Evolutionary conservation across 1,140 invertebrate species (phyloP).

Genomic region (Drosophila chauvacae): DNA sequence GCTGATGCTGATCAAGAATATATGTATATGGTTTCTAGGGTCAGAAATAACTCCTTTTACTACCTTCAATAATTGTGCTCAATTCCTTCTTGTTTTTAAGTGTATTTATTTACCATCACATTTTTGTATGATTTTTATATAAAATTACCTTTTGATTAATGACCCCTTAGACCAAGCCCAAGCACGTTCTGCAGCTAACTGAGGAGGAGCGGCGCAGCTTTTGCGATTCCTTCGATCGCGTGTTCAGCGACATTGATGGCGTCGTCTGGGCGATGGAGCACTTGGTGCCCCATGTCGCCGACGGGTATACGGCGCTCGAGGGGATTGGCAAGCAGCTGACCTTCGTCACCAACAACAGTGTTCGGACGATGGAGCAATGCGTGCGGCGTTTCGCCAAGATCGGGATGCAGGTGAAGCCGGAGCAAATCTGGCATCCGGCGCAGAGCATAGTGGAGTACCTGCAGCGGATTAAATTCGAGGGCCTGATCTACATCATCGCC

Average conservation of each 20-base stretch:
- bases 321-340: constrained; percentile 88
- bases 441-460: constrained; percentile 84
- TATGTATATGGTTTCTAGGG: neutral
- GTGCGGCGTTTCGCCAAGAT: constrained; percentile 40
- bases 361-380: constrained; percentile 80
- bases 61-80: too few relatives aligned
- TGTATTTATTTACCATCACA: too few relatives aligned
- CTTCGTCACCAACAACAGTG: constrained; percentile 90
- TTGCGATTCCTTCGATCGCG: constrained; percentile 84
- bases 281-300: constrained; percentile 85
- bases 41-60: neutral
- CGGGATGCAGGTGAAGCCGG: constrained; percentile 38
- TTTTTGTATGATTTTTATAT: neutral
- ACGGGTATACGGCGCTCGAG: constrained; percentile 86
- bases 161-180: constrained; percentile 19
- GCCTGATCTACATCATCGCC: constrained; percentile 84
- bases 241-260: constrained; percentile 85
- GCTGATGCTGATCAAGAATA: too few relatives aligned
- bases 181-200: constrained; percentile 54
- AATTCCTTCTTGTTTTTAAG: too few relatives aligned
- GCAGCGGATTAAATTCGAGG: constrained; percentile 84
- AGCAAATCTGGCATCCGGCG: constrained; percentile 84
- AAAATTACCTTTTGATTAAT: too few relatives aligned
- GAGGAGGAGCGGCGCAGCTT: constrained; percentile 73
- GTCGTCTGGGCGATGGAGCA: constrained; percentile 86